A percentile compares a stretch with the other conserved stretches of the same genome.
These are phyloP conservation scores for Strix aluco DNA, from an alignment of 2,113 vertebrate genomes.

Conservation along the genomic window DNA sequence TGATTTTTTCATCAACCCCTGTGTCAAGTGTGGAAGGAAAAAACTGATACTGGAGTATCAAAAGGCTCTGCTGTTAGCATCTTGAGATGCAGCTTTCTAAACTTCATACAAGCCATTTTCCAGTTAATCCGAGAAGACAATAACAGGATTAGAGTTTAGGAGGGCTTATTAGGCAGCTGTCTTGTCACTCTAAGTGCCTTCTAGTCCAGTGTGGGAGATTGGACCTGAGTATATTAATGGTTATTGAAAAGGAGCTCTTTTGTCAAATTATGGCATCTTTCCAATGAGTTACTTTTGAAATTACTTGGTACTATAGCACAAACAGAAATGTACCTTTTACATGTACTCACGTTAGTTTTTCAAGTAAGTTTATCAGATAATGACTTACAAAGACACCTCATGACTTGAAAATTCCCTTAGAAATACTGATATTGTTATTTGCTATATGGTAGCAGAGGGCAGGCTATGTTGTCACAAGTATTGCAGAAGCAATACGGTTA, in stretches of 20 bases:
- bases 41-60: not conserved
- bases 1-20: not conserved
- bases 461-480: not conserved
- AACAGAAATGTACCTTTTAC: not conserved
- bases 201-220: not conserved
- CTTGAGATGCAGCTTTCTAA: not conserved
- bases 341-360: not conserved
- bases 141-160: not conserved
- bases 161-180: not conserved
- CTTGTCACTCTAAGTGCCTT: not conserved
- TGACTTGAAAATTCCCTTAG: not conserved
- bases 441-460: rapidly evolving
- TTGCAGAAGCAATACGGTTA: not conserved
- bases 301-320: not conserved
- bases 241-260: not conserved
- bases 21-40: not conserved
- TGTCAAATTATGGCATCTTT: not conserved
- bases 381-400: not conserved
- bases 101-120: not conserved
- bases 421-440: not conserved
- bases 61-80: not conserved
- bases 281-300: not conserved
- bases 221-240: not conserved
- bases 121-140: not conserved
- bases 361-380: not conserved